A percentile compares a stretch with the other conserved stretches of the same genome.
Evolutionary conservation across 2,888 invertebrate genomes (phyloP).

Genomic region (Xylota segnis): DNA sequence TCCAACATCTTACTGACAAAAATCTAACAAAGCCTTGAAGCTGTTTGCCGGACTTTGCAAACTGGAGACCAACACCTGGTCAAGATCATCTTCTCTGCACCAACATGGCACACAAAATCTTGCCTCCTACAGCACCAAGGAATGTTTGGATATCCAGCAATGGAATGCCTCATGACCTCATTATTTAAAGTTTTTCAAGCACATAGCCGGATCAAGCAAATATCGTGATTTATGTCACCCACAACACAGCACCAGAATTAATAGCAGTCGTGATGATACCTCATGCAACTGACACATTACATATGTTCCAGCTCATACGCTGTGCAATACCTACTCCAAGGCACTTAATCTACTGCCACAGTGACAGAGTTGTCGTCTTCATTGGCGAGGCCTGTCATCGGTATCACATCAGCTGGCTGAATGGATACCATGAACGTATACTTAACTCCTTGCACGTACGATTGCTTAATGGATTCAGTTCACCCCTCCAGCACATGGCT

Average conservation of each 20-base stretch:
- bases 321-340: slow-evolving; percentile 33
- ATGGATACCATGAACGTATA: slow-evolving; percentile 11
- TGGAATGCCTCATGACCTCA: too few species aligned
- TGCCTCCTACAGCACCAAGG: too few species aligned
- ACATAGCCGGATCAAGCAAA: neutral
- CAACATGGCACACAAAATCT: too few species aligned
- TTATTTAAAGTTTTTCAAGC: too few species aligned
- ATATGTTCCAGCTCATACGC: neutral
- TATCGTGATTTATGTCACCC: slow-evolving; percentile 3
- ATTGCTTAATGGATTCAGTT: slow-evolving; percentile 34
- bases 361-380: neutral
- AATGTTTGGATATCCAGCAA: too few species aligned
- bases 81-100: too few species aligned
- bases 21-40: too few species aligned
- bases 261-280: slow-evolving; percentile 1
- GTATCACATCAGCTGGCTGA: slow-evolving; percentile 13
- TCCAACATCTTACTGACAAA: too few species aligned
- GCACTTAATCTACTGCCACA: slow-evolving; percentile 15
- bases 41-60: too few species aligned
- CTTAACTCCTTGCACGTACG: slow-evolving; percentile 35
- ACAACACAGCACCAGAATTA: neutral
- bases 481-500: neutral
- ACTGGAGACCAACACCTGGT: too few species aligned
- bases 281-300: slow-evolving; percentile 5
- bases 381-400: slow-evolving; percentile 17